Evolutionary conservation across 2,888 invertebrate species (phyloP), one percentile per base, ranked within the genome.

Genomic region (Agonopterix arenella): DNA sequence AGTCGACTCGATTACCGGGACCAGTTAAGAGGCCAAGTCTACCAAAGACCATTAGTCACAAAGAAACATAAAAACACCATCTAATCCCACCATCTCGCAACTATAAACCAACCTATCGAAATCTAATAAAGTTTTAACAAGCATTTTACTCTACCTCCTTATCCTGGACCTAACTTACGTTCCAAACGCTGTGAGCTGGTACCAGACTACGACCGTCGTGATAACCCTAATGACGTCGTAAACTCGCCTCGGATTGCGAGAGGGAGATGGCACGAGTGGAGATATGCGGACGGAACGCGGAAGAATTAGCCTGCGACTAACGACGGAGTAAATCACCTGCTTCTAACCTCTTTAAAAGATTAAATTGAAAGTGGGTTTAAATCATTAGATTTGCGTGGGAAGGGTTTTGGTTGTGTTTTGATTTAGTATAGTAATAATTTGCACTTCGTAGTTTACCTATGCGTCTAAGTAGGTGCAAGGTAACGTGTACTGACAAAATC

Each of bases 171-270:
- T 40, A 40, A 40, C 40, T 40, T 56, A 61, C 57, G 61, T 62
- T 61, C 61, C 61, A 62, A 59, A 60, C 68, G 68, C 60, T 55
- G 66, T 66, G 62, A 68, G 59, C 67, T 73, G 59, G 70, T 64
- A 68, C 57, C 61, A 62, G 63, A 66, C 71, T 68, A 49, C 52
- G 56, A 54, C 57, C 62, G 59, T 60, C 56, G 64, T 77, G 85
- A 85, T 84, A 85, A 74, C 76, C 68, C 73, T 84, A 86, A 86
- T 83, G 85, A 83, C 81, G 78, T 77, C 83, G 81, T 86, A 86
- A 86, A 84, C 66, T 74, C 72, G 70, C 66, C 70, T 63, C 61
- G 67, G 66, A 62, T 67, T 64, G 70, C 66, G 48, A 65, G 74
- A 75, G 66, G 50, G 70, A 73, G 75, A 74, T 71, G 76, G 76